Percentiles rank a stretch among this genome's conserved stretches.
phyloP scores from a whole-genome alignment of 2,113 vertebrate species.

The Suncus etruscus region DNA sequence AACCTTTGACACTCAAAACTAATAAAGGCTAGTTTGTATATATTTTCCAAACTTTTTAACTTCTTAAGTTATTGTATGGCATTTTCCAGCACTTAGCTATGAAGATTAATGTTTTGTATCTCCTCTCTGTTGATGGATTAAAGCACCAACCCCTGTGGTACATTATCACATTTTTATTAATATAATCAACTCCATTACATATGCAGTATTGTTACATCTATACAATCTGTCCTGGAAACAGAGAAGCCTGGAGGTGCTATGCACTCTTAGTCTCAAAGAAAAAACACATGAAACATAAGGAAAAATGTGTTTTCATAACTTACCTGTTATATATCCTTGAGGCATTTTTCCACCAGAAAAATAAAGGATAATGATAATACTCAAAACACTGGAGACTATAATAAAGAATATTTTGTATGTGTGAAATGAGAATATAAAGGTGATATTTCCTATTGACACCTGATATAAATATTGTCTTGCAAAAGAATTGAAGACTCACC shows the following conservation, averaged over 20 bases:
- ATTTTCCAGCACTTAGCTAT: not conserved
- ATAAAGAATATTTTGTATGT: not conserved
- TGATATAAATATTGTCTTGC: not conserved
- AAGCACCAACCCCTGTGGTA: not conserved
- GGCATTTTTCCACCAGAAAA: not conserved
- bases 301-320: not conserved
- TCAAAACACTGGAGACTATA: not conserved
- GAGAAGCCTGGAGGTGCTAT: not conserved
- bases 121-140: constrained; percentile 25
- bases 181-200: constrained; percentile 1
- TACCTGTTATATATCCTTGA: not conserved
- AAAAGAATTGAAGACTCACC: constrained; percentile 41
- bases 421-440: constrained; percentile 58
- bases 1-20: not conserved
- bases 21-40: not conserved
- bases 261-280: not conserved
- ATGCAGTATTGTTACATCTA: constrained; percentile 10
- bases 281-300: constrained; percentile 18
- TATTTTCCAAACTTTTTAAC: not conserved
- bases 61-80: not conserved
- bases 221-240: constrained; percentile 1
- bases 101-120: not conserved
- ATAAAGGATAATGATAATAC: not conserved
- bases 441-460: constrained; percentile 29
- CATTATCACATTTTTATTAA: constrained; percentile 58